phyloP scores from a whole-genome alignment of 2,113 vertebrate genomes.

The Connochaetes taurinus region DNA sequence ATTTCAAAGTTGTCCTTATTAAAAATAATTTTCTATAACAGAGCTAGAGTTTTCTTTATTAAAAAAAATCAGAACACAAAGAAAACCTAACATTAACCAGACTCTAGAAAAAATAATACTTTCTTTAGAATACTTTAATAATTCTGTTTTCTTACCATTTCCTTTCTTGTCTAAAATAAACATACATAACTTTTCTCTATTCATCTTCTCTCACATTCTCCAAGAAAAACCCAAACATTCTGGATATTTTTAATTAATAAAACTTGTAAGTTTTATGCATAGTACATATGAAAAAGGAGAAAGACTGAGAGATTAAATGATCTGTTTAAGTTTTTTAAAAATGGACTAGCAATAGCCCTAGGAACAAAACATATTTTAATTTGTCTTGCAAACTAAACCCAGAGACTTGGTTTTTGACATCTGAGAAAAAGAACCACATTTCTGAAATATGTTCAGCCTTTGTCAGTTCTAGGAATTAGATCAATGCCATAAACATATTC shows the following conservation, averaged over 20 bases:
- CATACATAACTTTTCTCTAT: background rate
- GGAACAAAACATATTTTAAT: slow-evolving; percentile 8
- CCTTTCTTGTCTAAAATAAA: background rate
- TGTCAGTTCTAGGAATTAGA: slow-evolving; percentile 33
- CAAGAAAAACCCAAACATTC: background rate
- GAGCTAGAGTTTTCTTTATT: background rate
- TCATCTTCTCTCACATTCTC: background rate
- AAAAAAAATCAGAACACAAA: background rate
- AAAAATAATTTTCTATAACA: background rate
- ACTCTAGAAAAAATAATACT: background rate
- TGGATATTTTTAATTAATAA: background rate
- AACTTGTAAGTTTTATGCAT: background rate
- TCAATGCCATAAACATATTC: slow-evolving; percentile 23
- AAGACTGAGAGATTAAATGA: background rate
- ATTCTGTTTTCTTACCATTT: background rate
- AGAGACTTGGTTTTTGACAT: slow-evolving; percentile 33
- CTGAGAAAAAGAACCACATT: slow-evolving; percentile 20
- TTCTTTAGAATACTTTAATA: background rate
- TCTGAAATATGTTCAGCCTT: slow-evolving; percentile 24
- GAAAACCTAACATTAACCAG: background rate
- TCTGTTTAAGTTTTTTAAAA: background rate
- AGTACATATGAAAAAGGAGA: background rate
- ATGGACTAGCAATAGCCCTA: background rate
- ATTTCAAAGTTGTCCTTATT: background rate
- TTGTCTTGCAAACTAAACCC: background rate